phyloP scores from a whole-genome alignment of 2,888 invertebrate species.

The Drosophila atroscutellata region DNA sequence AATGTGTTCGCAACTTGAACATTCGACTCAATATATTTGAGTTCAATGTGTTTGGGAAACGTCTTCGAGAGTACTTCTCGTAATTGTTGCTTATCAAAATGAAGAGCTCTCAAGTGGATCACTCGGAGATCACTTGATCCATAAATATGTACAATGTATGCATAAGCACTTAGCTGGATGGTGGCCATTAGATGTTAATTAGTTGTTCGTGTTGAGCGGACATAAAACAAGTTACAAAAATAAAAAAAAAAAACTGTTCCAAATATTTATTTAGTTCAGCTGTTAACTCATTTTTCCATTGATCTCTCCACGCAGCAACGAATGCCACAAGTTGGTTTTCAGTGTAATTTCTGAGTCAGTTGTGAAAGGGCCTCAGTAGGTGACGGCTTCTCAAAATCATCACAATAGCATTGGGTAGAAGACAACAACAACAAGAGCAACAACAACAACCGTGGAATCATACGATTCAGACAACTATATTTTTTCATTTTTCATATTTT shows the following conservation, averaged over 20 bases:
- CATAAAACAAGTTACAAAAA: constrained; percentile 17
- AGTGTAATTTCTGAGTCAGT: constrained; percentile 28
- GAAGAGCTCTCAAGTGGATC: constrained; percentile 31
- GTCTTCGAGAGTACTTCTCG: background rate
- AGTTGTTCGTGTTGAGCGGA: constrained; percentile 34
- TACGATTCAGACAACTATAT: constrained; percentile 1
- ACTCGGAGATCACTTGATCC: constrained; percentile 22
- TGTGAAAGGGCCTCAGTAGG: constrained; percentile 34
- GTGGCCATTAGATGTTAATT: constrained; percentile 42
- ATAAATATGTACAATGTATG: constrained; percentile 15
- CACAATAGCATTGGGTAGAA: constrained; percentile 1
- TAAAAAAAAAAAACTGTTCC: constrained; percentile 28
- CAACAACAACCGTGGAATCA: background rate
- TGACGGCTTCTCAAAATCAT: background rate
- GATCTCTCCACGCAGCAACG: background rate
- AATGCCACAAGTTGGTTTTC: constrained; percentile 1
- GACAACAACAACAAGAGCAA: constrained; percentile 8
- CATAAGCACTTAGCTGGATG: constrained; percentile 25
- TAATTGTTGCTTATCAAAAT: background rate
- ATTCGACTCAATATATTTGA: background rate
- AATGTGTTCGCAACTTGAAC: background rate
- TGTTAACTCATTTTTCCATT: background rate
- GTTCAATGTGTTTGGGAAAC: constrained; percentile 5
- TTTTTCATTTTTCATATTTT: background rate
- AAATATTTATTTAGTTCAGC: constrained; percentile 7